A percentile compares a stretch with the other conserved stretches of the same genome.
Evolutionary conservation across 2,888 invertebrate genomes (phyloP).

Genomic region (Drosophila aldrichi): DNA sequence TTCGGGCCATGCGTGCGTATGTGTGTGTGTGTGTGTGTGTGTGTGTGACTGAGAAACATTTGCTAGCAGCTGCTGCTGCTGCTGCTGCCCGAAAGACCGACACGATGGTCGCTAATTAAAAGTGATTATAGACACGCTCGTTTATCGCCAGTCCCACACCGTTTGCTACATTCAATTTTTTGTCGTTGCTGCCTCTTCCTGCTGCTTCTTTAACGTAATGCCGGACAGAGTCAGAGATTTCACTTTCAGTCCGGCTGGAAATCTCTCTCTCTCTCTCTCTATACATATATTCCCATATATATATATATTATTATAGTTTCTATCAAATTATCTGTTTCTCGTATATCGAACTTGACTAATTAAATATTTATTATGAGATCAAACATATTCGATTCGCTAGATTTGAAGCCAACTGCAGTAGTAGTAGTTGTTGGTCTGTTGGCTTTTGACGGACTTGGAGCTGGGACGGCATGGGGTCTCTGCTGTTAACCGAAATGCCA

Average conservation of each 20-base stretch:
- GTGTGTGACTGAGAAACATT: constrained; percentile 43
- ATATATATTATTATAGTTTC: too few relatives aligned
- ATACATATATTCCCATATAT: too few relatives aligned
- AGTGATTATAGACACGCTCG: constrained; percentile 78
- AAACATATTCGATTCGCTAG: background rate
- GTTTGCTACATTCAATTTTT: constrained; percentile 6
- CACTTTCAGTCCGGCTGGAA: constrained; percentile 36
- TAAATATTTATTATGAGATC: constrained; percentile 7
- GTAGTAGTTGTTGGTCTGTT: background rate
- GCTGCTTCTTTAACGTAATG: constrained; percentile 12
- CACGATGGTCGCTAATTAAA: constrained; percentile 69
- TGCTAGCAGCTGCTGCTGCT: constrained; percentile 17
- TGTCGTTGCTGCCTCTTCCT: background rate
- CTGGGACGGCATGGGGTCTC: constrained; percentile 29
- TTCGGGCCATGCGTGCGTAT: constrained; percentile 8
- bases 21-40: background rate
- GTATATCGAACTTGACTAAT: background rate
- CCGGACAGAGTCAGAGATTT: constrained; percentile 30
- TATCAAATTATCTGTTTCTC: too few relatives aligned
- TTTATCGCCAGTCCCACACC: constrained; percentile 44
- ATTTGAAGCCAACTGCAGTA: background rate
- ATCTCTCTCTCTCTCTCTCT: too few relatives aligned
- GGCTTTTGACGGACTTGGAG: constrained; percentile 34
- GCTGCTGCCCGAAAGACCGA: constrained; percentile 14
- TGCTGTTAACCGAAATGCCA: constrained; percentile 55